Evolutionary conservation across 2,797 vertebrate genomes (phyloP).

Genomic region (Bovichtus variegatus): DNA sequence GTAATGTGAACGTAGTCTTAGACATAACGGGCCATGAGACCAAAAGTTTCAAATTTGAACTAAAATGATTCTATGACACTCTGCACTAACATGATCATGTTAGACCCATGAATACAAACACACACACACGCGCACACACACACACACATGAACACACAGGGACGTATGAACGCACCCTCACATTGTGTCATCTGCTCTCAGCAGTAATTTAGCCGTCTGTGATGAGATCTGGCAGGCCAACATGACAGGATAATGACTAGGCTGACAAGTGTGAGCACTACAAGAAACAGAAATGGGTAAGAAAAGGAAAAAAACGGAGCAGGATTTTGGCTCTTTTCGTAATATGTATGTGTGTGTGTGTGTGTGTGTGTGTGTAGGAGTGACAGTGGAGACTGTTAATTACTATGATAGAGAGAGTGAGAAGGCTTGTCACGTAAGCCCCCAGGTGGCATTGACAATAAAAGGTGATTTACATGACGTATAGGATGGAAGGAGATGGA

Average conservation of each 20-base stretch:
- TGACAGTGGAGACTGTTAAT: conserved; percentile 70
- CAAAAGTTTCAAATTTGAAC: conserved; percentile 19
- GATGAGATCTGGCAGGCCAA: conserved; percentile 63
- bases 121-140: background rate
- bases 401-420: conserved; percentile 70
- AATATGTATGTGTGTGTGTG: background rate
- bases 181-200: conserved; percentile 49
- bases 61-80: background rate
- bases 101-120: background rate
- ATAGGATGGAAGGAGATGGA: conserved; percentile 26
- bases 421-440: conserved; percentile 60
- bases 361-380: conserved; percentile 4
- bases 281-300: conserved; percentile 46
- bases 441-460: conserved; percentile 72
- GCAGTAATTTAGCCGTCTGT: conserved; percentile 60
- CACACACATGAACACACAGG: background rate
- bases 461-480: conserved; percentile 69
- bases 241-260: conserved; percentile 75
- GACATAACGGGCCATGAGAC: background rate
- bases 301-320: conserved; percentile 7
- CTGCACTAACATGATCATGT: conserved; percentile 27
- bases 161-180: conserved; percentile 15
- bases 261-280: conserved; percentile 65
- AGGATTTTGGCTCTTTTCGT: conserved; percentile 11
- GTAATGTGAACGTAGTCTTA: too few species aligned